Evolutionary conservation across 2,797 vertebrate genomes (phyloP), one percentile per base, ranked within the genome.

Genomic region (Muscicapa comitata): DNA sequence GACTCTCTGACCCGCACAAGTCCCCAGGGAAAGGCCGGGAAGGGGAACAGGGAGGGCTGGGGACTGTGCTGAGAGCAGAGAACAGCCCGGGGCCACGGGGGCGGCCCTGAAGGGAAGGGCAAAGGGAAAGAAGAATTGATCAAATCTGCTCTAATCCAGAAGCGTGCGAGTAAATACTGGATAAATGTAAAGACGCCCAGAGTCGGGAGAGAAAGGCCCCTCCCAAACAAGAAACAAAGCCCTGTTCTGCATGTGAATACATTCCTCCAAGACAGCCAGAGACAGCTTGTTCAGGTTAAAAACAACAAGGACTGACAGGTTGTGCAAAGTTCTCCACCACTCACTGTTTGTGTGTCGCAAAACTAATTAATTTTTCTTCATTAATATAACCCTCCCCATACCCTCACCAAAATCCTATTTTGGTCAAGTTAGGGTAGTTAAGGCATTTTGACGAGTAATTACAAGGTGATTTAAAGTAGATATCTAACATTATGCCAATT

Each of bases 401-500:
- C 88, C 92, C 94, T 87, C 73, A 91, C 82, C 95, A 88, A 96
- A 97, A 96, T 85, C 91, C 55, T 47, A 72, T 97, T 98, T 97
- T 96, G 90, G 96, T 98, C 97, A 98, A 97, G 97, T 97, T 97
- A 96, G 97, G 97, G 97, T 94, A 97, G 97, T 98, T 98, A 98
- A 98, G 98, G 98, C 98, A 98, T 98, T 98, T 96, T 98, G 97
- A 98, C 95, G 59, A 96, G 96, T 96, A 96, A 94, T 97, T 97
- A 96, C 95, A 98, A 93, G 95, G 97, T 98, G 97, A 97, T 97
- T 96, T 88, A 80, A 97, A 96, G 96, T 67, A 95, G 96, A 82
- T 86, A 92, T 35, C 97, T 95, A 97, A 97, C 93, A 54, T 96
- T 88, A 97, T 81, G 93, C 97, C 96, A 97, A 96, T 97, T 97